phyloP scores from a whole-genome alignment of 2,797 vertebrate species.

The Limosa lapponica region DNA sequence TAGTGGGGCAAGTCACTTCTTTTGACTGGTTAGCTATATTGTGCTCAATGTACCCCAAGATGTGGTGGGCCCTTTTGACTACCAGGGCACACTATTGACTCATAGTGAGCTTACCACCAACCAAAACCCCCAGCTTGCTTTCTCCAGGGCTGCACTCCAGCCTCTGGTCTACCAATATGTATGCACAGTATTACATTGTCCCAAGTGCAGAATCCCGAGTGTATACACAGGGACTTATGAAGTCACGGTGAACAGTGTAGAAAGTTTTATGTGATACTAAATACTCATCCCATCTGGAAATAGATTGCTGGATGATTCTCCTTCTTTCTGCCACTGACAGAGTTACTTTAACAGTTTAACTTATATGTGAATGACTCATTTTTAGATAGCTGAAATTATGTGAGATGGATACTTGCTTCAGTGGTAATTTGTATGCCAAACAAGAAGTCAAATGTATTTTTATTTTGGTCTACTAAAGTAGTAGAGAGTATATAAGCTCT shows the following conservation, averaged over 20 bases:
- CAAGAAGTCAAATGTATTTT: background rate
- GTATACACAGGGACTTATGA: background rate
- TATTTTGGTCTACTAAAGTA: background rate
- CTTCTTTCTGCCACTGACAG: background rate
- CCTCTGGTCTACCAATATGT: fast-evolving
- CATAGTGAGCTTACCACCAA: background rate
- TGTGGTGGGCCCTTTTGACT: background rate
- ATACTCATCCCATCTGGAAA: background rate
- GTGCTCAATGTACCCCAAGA: background rate
- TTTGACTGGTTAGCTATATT: background rate
- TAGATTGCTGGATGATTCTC: background rate
- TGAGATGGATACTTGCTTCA: background rate
- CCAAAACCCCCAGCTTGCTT: background rate
- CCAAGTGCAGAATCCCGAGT: background rate
- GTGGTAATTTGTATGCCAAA: background rate
- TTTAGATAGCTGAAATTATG: background rate
- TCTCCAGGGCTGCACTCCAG: background rate
- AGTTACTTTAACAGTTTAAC: background rate
- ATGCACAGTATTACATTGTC: no score
- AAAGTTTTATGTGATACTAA: background rate
- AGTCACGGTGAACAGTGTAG: background rate
- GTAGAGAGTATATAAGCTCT: background rate
- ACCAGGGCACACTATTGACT: background rate
- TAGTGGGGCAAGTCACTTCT: background rate
- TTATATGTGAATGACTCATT: background rate